phyloP scores from a whole-genome alignment of 2,797 vertebrate genomes.

The Tolypeutes matacus region DNA sequence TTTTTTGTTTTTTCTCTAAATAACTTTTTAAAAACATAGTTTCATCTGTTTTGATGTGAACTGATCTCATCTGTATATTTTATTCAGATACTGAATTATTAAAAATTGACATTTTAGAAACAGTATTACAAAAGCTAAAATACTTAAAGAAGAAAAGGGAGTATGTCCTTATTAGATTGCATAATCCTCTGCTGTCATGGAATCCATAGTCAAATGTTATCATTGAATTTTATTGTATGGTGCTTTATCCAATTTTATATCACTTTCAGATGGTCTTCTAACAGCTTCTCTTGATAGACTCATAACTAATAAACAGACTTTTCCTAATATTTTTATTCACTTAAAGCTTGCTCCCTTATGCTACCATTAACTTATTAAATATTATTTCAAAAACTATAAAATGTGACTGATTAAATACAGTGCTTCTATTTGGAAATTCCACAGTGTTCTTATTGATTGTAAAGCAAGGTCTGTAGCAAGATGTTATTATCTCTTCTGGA shows the following conservation, averaged over 20 bases:
- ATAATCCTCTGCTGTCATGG: neutral
- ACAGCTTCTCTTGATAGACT: neutral
- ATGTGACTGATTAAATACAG: neutral
- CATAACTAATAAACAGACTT: constrained; percentile 29
- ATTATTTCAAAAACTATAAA: constrained; percentile 56
- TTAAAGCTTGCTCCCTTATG: constrained; percentile 55
- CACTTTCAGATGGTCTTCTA: constrained; percentile 21
- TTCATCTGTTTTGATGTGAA: constrained; percentile 30
- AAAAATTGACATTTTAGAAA: neutral
- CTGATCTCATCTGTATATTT: constrained; percentile 14
- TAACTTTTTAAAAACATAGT: neutral
- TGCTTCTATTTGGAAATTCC: constrained; percentile 19
- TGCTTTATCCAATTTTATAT: neutral
- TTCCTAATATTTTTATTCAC: constrained; percentile 54
- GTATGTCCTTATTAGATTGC: neutral
- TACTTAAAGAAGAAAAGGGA: neutral
- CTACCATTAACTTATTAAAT: constrained; percentile 38
- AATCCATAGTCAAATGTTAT: neutral
- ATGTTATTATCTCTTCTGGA: constrained; percentile 17
- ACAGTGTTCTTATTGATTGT: neutral
- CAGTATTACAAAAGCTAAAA: neutral
- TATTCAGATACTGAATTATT: constrained; percentile 25
- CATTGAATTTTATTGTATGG: neutral
- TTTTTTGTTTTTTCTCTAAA: neutral
- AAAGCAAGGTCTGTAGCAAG: constrained; percentile 2